Conservation (phyloP, 2,113 vertebrate species). For the Symphodus melops region DNA sequence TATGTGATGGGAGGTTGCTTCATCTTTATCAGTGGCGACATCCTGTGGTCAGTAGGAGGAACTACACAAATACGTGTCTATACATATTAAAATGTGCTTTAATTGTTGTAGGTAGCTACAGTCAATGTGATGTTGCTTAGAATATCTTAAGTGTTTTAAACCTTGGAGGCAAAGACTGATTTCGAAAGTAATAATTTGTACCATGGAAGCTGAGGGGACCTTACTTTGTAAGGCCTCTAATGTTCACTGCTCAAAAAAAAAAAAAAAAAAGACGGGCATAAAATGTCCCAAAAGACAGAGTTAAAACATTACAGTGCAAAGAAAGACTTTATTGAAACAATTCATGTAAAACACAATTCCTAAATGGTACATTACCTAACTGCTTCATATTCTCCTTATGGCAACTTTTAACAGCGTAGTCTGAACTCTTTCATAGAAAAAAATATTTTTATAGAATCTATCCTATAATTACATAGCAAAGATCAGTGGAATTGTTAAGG, state of each 20-base stretch:
- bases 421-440: conserved; percentile 77
- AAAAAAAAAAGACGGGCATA: too few relatives aligned
- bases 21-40: conserved; percentile 22
- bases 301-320: conserved; percentile 65
- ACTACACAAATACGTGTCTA: conserved; percentile 10
- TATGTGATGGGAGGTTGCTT: background rate
- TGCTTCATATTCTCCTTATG: conserved; percentile 54
- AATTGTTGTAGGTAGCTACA: too few relatives aligned
- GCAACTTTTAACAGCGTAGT: conserved; percentile 59
- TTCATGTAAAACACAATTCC: conserved; percentile 59
- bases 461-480: conserved; percentile 72
- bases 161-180: too few relatives aligned
- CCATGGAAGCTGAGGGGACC: too few relatives aligned
- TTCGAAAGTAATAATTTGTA: too few relatives aligned
- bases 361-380: conserved; percentile 61
- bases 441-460: conserved; percentile 66
- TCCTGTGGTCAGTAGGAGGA: background rate
- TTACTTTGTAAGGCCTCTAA: too few relatives aligned
- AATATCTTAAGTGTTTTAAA: too few relatives aligned
- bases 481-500: conserved; percentile 80
- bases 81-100: too few relatives aligned
- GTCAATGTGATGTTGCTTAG: too few relatives aligned
- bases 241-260: too few relatives aligned
- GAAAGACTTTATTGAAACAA: conserved; percentile 76
- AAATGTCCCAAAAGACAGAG: background rate